phyloP scores from a whole-genome alignment of 2,888 invertebrate genomes.

The Philopedon plagiatum region DNA sequence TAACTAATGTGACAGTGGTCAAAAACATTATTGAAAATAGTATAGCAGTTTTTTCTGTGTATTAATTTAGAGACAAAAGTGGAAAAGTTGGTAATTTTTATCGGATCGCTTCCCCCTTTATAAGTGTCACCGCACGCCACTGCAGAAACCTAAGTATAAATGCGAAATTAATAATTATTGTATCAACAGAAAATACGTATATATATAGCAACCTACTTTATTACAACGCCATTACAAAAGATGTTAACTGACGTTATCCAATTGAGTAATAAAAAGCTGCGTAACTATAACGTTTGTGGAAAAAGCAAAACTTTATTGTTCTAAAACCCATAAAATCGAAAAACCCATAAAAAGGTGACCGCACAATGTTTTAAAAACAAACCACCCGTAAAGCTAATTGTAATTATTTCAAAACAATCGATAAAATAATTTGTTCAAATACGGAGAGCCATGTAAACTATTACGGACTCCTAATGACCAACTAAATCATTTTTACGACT shows the following conservation, averaged over 20 bases:
- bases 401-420: constrained; percentile 14
- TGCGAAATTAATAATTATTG: too few relatives aligned
- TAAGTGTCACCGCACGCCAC: too few relatives aligned
- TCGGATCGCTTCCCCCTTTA: too few relatives aligned
- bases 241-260: neutral
- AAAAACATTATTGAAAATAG: too few relatives aligned
- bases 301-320: constrained; percentile 2
- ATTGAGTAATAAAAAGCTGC: neutral
- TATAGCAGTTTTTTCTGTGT: too few relatives aligned
- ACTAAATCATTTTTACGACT: constrained; percentile 12
- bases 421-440: neutral
- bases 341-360: constrained; percentile 1
- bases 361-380: constrained; percentile 2
- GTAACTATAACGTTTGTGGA: neutral
- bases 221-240: neutral
- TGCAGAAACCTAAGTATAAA: too few relatives aligned
- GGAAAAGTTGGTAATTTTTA: too few relatives aligned
- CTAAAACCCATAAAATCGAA: neutral
- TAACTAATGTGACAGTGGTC: too few relatives aligned
- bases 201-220: too few relatives aligned
- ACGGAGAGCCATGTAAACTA: neutral
- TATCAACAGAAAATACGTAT: too few relatives aligned
- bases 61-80: too few relatives aligned
- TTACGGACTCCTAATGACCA: neutral
- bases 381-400: neutral